Evolutionary conservation across 2,797 vertebrate species (phyloP).

Genomic region (Lophius americanus): DNA sequence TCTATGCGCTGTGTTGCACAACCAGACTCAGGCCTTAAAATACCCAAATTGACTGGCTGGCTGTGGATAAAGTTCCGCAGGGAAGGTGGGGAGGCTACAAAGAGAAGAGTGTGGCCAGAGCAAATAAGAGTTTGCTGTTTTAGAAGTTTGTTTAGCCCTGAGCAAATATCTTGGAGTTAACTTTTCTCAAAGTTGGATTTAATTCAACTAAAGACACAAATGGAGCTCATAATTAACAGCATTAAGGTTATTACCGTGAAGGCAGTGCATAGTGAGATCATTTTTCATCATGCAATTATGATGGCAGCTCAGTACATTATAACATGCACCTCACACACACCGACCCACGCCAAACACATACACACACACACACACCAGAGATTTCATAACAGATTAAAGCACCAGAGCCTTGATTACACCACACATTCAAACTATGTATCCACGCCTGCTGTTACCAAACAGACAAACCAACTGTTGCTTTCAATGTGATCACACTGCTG

Average conservation of each 20-base stretch:
- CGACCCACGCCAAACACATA: too few relatives aligned
- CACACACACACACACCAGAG: conserved; percentile 6
- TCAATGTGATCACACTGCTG: conserved; percentile 12
- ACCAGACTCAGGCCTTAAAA: conserved; percentile 21
- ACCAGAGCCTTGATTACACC: background rate
- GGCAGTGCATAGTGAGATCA: background rate
- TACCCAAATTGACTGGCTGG: conserved; percentile 3
- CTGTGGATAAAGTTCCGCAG: conserved; percentile 11
- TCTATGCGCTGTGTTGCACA: conserved; percentile 6
- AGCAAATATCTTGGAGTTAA: conserved; percentile 10
- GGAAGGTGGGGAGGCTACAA: background rate
- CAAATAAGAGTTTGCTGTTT: conserved; percentile 18
- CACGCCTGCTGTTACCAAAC: conserved; percentile 10
- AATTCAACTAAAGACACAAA: conserved; percentile 13
- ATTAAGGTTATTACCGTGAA: conserved; percentile 17
- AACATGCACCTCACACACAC: conserved; percentile 2
- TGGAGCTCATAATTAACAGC: conserved; percentile 15
- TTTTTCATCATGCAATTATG: conserved; percentile 17
- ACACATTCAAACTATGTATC: conserved; percentile 4
- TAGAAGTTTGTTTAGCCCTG: conserved; percentile 8
- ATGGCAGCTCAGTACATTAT: conserved; percentile 7
- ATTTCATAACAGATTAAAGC: conserved; percentile 10
- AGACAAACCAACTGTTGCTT: background rate
- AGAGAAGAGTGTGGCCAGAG: background rate
- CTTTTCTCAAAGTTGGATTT: conserved; percentile 6